phyloP scores from a whole-genome alignment of 2,888 invertebrate species.

The Cheilosia urbana region DNA sequence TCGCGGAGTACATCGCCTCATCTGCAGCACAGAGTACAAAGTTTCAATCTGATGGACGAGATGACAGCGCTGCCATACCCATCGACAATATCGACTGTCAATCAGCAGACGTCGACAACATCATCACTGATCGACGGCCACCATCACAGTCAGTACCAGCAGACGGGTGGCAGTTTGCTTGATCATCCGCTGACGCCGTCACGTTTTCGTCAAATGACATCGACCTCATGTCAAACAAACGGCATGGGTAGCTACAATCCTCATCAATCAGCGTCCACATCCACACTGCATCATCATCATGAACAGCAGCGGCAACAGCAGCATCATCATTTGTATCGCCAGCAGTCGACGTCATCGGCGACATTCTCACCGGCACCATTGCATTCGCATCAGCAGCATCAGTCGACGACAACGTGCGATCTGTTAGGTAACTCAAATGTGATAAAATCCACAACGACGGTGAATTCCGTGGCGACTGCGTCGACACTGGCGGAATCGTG shows the following conservation, averaged over 20 bases:
- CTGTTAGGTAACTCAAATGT: constrained; percentile 82
- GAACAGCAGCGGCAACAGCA: constrained; percentile 77
- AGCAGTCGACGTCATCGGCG: constrained; percentile 83
- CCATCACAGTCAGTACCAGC: constrained; percentile 83
- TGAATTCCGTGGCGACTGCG: constrained; percentile 82
- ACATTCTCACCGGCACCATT: constrained; percentile 83
- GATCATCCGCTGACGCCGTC: constrained; percentile 83
- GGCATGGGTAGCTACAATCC: constrained; percentile 78
- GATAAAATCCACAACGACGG: constrained; percentile 83
- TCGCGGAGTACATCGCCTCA: constrained; percentile 84
- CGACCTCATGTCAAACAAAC: constrained; percentile 82
- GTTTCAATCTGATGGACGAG: constrained; percentile 83
- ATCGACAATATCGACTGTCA: constrained; percentile 81
- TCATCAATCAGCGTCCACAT: constrained; percentile 79
- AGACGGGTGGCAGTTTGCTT: constrained; percentile 83
- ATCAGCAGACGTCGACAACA: constrained; percentile 83
- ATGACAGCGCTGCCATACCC: constrained; percentile 81
- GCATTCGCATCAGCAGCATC: constrained; percentile 83
- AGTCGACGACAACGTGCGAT: constrained; percentile 83
- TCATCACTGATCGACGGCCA: constrained; percentile 82
- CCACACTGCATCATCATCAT: constrained; percentile 78
- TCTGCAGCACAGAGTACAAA: constrained; percentile 83
- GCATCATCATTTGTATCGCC: constrained; percentile 81
- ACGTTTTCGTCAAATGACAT: constrained; percentile 82
- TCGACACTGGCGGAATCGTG: constrained; percentile 82